These are phyloP conservation scores for Amphiprion clarkii DNA, from an alignment of 2,797 vertebrate genomes.

Conservation along the genomic window DNA sequence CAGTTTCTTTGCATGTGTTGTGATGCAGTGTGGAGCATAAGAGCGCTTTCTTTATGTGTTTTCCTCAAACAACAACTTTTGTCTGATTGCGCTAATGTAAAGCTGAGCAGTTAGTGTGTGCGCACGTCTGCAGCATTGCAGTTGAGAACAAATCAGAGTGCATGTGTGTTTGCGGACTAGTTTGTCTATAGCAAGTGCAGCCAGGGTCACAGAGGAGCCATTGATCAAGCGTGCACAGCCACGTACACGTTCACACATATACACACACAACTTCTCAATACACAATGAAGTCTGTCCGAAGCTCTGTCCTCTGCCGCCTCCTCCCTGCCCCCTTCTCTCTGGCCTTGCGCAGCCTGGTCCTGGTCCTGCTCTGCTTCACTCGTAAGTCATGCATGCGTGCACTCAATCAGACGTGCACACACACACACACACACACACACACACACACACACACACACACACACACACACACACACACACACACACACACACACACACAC, in stretches of 20 bases:
- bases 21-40: conserved; percentile 41
- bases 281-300: conserved; percentile 84
- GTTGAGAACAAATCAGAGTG: conserved; percentile 60
- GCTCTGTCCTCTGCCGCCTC: conserved; percentile 75
- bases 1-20: conserved; percentile 50
- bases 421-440: conserved; percentile 24
- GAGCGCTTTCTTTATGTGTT: conserved; percentile 45
- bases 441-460: conserved; percentile 24
- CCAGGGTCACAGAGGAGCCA: conserved; percentile 78
- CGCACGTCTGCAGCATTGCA: conserved; percentile 66
- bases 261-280: conserved; percentile 67
- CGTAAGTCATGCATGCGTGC: conserved; percentile 73
- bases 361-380: conserved; percentile 74
- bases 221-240: conserved; percentile 73
- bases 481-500: conserved; percentile 36
- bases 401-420: conserved; percentile 31
- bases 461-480: conserved; percentile 35
- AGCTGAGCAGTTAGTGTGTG: conserved; percentile 53
- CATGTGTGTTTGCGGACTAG: conserved; percentile 42
- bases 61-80: conserved; percentile 58
- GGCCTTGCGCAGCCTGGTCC: conserved; percentile 70
- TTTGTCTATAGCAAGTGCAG: conserved; percentile 59
- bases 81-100: conserved; percentile 50
- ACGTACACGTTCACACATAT: conserved; percentile 10
- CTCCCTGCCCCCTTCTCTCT: conserved; percentile 70